These are phyloP conservation scores for Eupithecia pulchellata DNA, from an alignment of 2,888 invertebrate genomes.

Conservation along the genomic window DNA sequence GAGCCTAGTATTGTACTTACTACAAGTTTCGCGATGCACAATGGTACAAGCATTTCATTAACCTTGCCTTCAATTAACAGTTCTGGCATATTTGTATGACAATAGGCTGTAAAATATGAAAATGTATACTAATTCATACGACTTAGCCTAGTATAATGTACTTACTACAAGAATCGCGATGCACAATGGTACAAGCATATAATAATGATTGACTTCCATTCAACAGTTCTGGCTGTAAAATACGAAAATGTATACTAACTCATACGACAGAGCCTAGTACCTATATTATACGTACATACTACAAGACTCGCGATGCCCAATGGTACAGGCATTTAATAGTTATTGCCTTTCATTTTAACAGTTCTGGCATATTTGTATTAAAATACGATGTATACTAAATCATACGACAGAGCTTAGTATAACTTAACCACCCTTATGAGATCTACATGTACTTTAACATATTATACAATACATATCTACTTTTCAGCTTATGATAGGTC, in stretches of 20 bases:
- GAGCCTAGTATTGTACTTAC: too few species aligned
- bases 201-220: neutral
- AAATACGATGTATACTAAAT: neutral
- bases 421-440: constrained; percentile 4
- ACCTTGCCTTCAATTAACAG: too few species aligned
- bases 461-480: neutral
- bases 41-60: too few species aligned
- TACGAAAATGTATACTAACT: neutral
- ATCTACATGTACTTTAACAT: neutral
- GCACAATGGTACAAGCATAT: neutral
- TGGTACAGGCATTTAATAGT: too few species aligned
- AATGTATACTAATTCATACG: too few species aligned
- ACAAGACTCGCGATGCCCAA: too few species aligned
- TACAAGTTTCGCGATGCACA: too few species aligned
- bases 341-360: too few species aligned
- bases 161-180: constrained; percentile 2
- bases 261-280: constrained; percentile 10
- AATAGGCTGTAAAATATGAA: too few species aligned
- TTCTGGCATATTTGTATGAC: too few species aligned
- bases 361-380: too few species aligned
- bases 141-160: neutral
- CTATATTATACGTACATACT: too few species aligned
- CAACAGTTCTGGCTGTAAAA: neutral
- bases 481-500: neutral
- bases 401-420: neutral